These are phyloP conservation scores for Oriolus oriolus DNA, from an alignment of 2,113 vertebrate genomes.

Conservation along the genomic window DNA sequence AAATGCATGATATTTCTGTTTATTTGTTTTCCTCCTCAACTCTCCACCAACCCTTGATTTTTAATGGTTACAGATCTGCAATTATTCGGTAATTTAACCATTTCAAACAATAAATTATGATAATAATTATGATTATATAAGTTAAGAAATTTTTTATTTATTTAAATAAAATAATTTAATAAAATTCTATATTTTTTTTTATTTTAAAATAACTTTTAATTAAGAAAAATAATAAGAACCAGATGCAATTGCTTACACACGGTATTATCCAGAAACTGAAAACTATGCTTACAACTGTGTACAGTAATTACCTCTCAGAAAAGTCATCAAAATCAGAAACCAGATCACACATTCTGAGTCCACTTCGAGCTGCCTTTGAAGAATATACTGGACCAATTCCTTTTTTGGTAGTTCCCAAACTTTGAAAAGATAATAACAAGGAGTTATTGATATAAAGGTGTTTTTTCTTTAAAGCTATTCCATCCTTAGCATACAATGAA, in stretches of 20 bases:
- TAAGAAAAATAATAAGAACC: not conserved
- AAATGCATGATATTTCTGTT: not conserved
- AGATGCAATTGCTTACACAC: not conserved
- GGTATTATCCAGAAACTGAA: not conserved
- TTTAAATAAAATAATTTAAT: not conserved
- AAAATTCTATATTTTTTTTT: not conserved
- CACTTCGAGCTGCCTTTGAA: conserved; percentile 92
- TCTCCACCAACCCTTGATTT: not conserved
- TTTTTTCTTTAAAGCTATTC: not conserved
- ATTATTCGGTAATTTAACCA: not conserved
- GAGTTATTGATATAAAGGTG: not conserved
- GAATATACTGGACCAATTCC: conserved; percentile 97
- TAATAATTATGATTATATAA: not conserved
- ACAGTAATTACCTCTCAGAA: conserved; percentile 85
- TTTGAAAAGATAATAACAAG: conserved; percentile 63
- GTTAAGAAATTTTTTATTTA: not conserved
- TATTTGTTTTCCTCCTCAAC: not conserved
- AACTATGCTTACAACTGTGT: not conserved
- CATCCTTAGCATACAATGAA: not conserved
- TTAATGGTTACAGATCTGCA: not conserved
- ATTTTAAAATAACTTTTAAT: not conserved
- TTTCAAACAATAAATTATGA: not conserved
- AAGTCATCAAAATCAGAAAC: conserved; percentile 92
- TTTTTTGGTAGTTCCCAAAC: conserved; percentile 96
- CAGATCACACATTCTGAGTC: conserved; percentile 96